Evolutionary conservation across 2,113 vertebrate genomes (phyloP).

Genomic region (Tiliqua scincoides): DNA sequence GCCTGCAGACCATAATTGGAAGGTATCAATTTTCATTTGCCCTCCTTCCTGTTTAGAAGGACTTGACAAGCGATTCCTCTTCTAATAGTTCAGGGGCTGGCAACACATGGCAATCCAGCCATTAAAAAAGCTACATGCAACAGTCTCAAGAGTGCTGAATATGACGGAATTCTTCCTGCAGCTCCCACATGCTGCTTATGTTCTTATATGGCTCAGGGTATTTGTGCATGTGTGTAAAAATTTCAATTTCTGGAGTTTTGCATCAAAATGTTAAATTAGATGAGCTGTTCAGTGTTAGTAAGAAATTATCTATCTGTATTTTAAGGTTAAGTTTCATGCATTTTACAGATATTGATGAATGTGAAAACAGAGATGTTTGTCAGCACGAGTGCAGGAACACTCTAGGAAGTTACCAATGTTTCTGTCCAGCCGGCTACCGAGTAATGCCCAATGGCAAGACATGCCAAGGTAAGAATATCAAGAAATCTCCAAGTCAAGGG

Average conservation of each 20-base stretch:
- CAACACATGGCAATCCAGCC: not conserved
- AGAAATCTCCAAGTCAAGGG: not conserved
- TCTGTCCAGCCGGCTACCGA: slow-evolving; percentile 89
- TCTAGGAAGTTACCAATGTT: slow-evolving; percentile 89
- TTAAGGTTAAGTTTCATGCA: not conserved
- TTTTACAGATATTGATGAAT: slow-evolving; percentile 92
- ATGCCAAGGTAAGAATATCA: slow-evolving; percentile 93
- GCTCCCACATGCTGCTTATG: not conserved
- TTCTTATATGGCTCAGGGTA: not conserved
- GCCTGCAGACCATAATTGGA: not conserved
- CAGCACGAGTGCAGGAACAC: slow-evolving; percentile 96
- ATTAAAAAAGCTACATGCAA: not conserved
- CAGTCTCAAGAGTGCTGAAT: not conserved
- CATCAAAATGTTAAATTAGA: not conserved
- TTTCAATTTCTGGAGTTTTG: slow-evolving; percentile 1
- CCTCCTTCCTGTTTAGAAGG: not conserved
- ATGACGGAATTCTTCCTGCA: not conserved
- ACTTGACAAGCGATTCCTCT: not conserved
- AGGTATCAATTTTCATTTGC: not conserved
- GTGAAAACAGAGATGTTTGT: slow-evolving; percentile 87
- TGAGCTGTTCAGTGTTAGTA: not conserved
- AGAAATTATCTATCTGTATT: not conserved
- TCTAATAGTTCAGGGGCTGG: not conserved
- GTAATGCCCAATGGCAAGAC: slow-evolving; percentile 92
- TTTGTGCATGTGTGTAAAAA: not conserved